Percentiles rank a stretch among this genome's conserved stretches.
Conservation (phyloP, 2,888 invertebrate genomes). For the Polyploca ridens region DNA sequence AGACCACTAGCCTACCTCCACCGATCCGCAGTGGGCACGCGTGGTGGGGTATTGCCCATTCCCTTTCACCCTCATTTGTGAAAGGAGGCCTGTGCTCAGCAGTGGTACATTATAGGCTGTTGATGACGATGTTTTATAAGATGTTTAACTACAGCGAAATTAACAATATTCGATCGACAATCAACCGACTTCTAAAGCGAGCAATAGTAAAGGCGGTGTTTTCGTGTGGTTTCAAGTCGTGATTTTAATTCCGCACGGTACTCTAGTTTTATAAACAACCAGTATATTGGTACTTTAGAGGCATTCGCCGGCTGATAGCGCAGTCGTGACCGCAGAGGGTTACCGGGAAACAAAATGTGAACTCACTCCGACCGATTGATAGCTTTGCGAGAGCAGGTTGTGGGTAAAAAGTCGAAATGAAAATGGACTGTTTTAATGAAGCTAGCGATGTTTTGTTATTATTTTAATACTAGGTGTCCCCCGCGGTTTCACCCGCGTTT, state of each 20-base stretch:
- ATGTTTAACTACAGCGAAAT: not conserved
- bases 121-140: no score
- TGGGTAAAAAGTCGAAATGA: not conserved
- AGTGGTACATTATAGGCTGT: no score
- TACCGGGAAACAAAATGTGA: not conserved
- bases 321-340: slow-evolving; percentile 13
- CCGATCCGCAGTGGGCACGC: no score
- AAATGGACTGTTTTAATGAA: not conserved
- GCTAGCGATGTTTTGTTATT: not conserved
- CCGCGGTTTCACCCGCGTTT: no score
- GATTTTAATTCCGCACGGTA: slow-evolving; percentile 41
- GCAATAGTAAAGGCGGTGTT: slow-evolving; percentile 16
- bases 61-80: no score
- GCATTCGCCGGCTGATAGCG: slow-evolving; percentile 32
- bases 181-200: not conserved
- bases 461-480: no score
- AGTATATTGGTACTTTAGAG: slow-evolving; percentile 22
- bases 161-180: not conserved
- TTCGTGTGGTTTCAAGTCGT: slow-evolving; percentile 36
- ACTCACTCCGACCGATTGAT: not conserved
- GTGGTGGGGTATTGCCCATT: no score
- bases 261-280: slow-evolving; percentile 42
- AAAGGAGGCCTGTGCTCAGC: no score
- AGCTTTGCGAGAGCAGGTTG: slow-evolving; percentile 3
- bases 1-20: no score